A percentile compares a stretch with the other conserved stretches of the same genome.
phyloP scores from a whole-genome alignment of 2,888 invertebrate species.

The Neoitamus cyanurus region DNA sequence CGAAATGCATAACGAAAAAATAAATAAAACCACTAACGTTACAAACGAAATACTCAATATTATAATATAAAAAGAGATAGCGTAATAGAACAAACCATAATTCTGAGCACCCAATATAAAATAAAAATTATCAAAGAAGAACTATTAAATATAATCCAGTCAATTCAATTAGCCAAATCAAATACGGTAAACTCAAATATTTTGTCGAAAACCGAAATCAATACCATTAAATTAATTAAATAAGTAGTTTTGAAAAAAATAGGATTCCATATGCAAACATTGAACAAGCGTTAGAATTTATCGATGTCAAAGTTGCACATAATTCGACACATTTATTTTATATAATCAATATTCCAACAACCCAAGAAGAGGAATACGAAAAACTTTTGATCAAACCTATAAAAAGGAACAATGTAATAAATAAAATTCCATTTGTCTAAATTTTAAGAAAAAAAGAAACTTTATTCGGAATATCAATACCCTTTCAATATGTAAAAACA shows the following conservation, averaged over 20 bases:
- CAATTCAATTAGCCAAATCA: constrained; percentile 21
- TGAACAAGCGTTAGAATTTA: background rate
- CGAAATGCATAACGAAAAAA: background rate
- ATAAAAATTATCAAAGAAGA: constrained; percentile 42
- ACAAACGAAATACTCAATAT: background rate
- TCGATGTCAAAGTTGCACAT: too few relatives aligned
- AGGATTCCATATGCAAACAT: background rate
- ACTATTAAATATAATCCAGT: background rate
- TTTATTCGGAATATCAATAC: too few relatives aligned
- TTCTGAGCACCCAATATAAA: too few relatives aligned
- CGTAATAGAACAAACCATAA: background rate
- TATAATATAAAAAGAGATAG: background rate
- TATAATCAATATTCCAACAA: constrained; percentile 19
- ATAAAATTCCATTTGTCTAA: too few relatives aligned
- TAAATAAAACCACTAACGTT: background rate
- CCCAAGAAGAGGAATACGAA: too few relatives aligned
- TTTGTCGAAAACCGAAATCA: background rate
- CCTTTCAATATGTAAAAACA: too few relatives aligned
- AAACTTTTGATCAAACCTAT: background rate
- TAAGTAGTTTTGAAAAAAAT: background rate
- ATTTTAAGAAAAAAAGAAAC: background rate
- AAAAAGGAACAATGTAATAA: constrained; percentile 11
- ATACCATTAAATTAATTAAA: too few relatives aligned
- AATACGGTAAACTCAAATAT: constrained; percentile 5
- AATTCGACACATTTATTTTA: constrained; percentile 7